phyloP scores from a whole-genome alignment of 37 sponge, comb jelly and placozoan genomes.

The Halisarca cf. caerulea region DNA sequence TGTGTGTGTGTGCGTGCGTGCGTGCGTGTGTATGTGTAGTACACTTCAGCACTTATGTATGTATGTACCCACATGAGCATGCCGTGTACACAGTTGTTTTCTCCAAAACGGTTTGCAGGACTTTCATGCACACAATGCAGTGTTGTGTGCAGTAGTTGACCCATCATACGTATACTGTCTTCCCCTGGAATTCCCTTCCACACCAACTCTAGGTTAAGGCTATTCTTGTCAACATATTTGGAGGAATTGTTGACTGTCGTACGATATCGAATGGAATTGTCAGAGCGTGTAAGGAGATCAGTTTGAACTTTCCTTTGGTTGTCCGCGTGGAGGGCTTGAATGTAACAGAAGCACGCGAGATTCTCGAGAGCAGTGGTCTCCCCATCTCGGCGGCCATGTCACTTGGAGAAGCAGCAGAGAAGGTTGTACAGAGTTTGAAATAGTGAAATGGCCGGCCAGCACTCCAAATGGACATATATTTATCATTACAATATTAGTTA shows the following conservation, averaged over 20 bases:
- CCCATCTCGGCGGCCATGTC: slow-evolving; percentile 78
- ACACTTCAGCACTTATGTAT: no score
- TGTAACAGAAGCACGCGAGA: slow-evolving; percentile 78
- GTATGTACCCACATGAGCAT: no score
- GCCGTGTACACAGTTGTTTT: no score
- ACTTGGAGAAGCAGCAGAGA: slow-evolving; percentile 82
- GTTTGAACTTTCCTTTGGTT: slow-evolving; percentile 81
- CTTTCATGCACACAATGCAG: not conserved
- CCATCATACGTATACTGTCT: not conserved
- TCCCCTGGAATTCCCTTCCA: not conserved
- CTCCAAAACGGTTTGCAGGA: no score
- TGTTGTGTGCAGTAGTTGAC: not conserved
- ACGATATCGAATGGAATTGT: slow-evolving; percentile 94
- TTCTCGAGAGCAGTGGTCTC: slow-evolving; percentile 82
- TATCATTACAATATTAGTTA: no score
- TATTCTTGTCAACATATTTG: slow-evolving; percentile 97
- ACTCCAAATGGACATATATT: no score
- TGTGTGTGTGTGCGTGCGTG: no score
- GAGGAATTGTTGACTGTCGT: slow-evolving; percentile 95
- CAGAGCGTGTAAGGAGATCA: slow-evolving; percentile 80
- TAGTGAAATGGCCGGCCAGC: no score
- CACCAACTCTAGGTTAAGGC: slow-evolving; percentile 93
- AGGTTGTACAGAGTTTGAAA: slow-evolving; percentile 62
- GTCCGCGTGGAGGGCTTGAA: slow-evolving; percentile 97
- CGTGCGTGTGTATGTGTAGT: no score